These are phyloP conservation scores for Noctua janthe DNA, from an alignment of 2,888 invertebrate genomes.

Conservation along the genomic window DNA sequence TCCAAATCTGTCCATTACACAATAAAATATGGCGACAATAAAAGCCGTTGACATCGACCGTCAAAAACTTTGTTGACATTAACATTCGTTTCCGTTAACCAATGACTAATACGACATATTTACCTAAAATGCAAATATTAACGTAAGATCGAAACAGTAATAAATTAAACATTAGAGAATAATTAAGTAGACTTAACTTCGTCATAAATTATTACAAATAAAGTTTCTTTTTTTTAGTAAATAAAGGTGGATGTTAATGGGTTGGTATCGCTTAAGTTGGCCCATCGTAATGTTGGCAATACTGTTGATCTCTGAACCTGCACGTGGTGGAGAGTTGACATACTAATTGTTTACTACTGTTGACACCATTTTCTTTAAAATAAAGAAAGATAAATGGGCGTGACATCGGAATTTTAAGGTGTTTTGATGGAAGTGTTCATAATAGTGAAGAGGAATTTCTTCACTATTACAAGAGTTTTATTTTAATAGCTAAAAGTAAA, in stretches of 20 bases:
- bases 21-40: conserved; percentile 53
- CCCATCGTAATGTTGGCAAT: conserved; percentile 24
- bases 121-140: conserved; percentile 66
- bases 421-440: conserved; percentile 1
- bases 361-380: conserved; percentile 4
- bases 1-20: conserved; percentile 19
- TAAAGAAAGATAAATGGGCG: conserved; percentile 3
- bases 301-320: conserved; percentile 53
- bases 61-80: conserved; percentile 58
- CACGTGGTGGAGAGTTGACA: conserved; percentile 40
- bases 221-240: conserved; percentile 53
- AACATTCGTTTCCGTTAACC: conserved; percentile 61
- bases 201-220: conserved; percentile 60
- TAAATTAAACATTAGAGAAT: conserved; percentile 65
- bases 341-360: conserved; percentile 40
- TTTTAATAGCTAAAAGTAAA: neutral
- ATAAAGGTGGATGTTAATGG: conserved; percentile 52
- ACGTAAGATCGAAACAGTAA: conserved; percentile 58
- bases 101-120: conserved; percentile 66
- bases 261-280: conserved; percentile 19
- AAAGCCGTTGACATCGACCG: conserved; percentile 57
- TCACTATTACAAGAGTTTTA: neutral
- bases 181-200: conserved; percentile 61
- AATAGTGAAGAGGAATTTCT: neutral
- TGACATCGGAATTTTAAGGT: conserved; percentile 1